Evolutionary conservation across 2,888 invertebrate genomes (phyloP), one percentile per base, ranked within the genome.

Genomic region (Hololepta plana): DNA sequence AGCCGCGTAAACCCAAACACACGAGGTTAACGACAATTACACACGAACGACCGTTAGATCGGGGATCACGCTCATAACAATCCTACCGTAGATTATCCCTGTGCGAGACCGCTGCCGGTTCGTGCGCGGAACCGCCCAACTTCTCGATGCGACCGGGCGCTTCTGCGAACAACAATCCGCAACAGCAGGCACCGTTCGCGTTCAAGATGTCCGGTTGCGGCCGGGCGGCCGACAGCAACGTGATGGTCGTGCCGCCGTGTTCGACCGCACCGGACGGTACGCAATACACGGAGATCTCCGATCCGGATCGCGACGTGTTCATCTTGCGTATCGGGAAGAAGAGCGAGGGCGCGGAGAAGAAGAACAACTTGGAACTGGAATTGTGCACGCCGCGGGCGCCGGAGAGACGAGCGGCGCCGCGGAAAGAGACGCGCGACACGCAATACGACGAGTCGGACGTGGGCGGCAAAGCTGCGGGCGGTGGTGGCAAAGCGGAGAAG

Each of bases 281-380:
- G 1, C 49, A 61, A 28, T 62, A 64, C 3, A 60, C 65, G 8
- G 67, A 69, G 40, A 52, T 66, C 3, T 46, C 67, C 1, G 71
- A 76, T 38, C 69, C 72, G 0, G 67, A 75, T 26, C 71, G 71
- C 39, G 76, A 77, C 38, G 64, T 75, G 1, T 77, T 77, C 36
- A 57, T 79, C 3, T 51, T 79, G 23, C 66, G 72, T 40, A 71
- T 81, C 29, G 80, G 79, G 2, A 79, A 76, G 42, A 79, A 79
- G 43, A 67, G 68, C 1, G 72, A 72, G 15, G 70, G 71, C 0
- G 65, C 64, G 21, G 68, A 68, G 32, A 76, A 76, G 52, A 73
- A 73, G 46, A 64, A 64, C 26, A 71, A 64, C 26, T 56, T 74
- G 48, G 65, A 80, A 57, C 60, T 80, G 37, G 79, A 80, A 41